A percentile compares a stretch with the other conserved stretches of the same genome.
phyloP scores from a whole-genome alignment of 2,113 vertebrate species.

The Litocranius walleri region DNA sequence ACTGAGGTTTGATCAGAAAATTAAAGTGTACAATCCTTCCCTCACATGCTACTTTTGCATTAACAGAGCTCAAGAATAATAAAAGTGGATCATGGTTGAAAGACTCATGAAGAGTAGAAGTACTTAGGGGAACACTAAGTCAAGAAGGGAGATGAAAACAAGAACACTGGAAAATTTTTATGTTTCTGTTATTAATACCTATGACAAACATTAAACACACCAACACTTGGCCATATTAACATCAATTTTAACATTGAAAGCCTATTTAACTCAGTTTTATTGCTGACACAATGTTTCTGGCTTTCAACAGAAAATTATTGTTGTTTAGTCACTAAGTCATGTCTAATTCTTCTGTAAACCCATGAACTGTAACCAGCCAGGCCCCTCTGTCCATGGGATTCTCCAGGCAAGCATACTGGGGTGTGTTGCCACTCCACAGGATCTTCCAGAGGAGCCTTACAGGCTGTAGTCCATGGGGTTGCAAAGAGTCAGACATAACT shows the following conservation, averaged over 20 bases:
- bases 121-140: neutral
- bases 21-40: neutral
- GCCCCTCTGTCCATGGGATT: neutral
- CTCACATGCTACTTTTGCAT: neutral
- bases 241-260: neutral
- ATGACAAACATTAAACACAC: neutral
- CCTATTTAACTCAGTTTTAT: neutral
- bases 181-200: neutral
- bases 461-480: neutral
- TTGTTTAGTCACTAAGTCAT: neutral
- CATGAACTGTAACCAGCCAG: neutral
- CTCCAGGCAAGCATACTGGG: neutral
- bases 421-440: neutral
- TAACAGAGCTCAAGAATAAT: neutral
- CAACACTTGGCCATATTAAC: neutral
- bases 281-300: neutral
- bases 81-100: neutral
- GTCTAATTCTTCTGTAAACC: neutral
- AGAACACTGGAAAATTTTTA: neutral
- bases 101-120: neutral
- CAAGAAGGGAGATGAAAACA: neutral
- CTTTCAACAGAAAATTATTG: neutral
- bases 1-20: neutral
- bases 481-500: neutral
- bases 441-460: neutral